Conservation (phyloP, 1,140 invertebrate species). For the Camponotus vicinus region DNA sequence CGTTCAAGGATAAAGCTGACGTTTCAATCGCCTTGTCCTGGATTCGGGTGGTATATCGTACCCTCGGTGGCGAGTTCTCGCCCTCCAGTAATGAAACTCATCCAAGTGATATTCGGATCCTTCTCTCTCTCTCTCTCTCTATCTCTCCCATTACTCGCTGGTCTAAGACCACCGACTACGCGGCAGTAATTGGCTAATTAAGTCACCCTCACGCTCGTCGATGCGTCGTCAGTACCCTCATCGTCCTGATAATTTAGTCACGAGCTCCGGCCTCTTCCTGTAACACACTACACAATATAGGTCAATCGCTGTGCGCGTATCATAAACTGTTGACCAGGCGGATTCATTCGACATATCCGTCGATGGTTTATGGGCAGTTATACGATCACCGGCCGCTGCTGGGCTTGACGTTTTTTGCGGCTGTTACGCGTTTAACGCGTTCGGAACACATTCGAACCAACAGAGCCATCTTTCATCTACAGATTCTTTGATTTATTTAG, state of each 20-base stretch:
- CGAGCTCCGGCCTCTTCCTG: slow-evolving; percentile 62
- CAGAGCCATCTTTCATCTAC: slow-evolving; percentile 27
- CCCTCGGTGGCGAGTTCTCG: slow-evolving; percentile 8
- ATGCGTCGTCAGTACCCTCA: slow-evolving; percentile 39
- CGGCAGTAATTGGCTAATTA: slow-evolving; percentile 73
- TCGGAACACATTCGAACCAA: background rate
- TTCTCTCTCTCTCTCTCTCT: background rate
- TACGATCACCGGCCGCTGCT: background rate
- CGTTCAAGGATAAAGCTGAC: slow-evolving; percentile 69
- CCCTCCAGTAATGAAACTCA: background rate
- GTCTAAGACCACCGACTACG: slow-evolving; percentile 21
- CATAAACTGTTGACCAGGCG: slow-evolving; percentile 61
- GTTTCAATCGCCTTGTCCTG: slow-evolving; percentile 63
- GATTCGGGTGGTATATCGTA: slow-evolving; percentile 18
- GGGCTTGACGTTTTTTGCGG: slow-evolving; percentile 35
- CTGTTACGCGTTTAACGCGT: background rate
- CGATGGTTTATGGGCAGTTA: slow-evolving; percentile 16
- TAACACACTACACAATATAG: slow-evolving; percentile 65
- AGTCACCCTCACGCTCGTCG: slow-evolving; percentile 67
- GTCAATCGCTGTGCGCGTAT: slow-evolving; percentile 73
- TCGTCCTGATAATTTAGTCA: slow-evolving; percentile 66
- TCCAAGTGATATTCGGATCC: background rate
- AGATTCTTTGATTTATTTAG: background rate
- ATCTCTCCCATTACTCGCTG: background rate
- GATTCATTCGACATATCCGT: slow-evolving; percentile 64